Base-by-base conservation (phyloP, 2,888 invertebrate species). In the Chymomyza caudatula region DNA sequence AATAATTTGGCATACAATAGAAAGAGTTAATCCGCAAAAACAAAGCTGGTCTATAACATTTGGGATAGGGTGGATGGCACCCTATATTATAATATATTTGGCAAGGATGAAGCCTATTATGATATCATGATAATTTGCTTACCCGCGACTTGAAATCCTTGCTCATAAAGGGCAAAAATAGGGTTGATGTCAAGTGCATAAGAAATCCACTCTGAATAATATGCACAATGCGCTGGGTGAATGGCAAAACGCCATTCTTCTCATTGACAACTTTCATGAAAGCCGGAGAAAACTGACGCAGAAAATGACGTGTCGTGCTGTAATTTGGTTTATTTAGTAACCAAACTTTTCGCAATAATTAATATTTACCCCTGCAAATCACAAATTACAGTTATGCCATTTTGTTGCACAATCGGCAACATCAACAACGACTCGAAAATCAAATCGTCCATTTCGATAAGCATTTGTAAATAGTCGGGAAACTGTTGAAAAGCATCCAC, bases 391-490 rank as follows among this genome's bases (percentile, higher is more conserved):
- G 88, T 88, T 37, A 89, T 76, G 20, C 89, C 89, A 60, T 79
- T 72, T 59, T 87, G 78, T 63, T 89, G 89, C 1, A 87, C 87
- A n/a, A 74, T 75, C 0, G 89, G 89, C 23, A 89, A 51, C 61
- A 89, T 67, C 49, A 89, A 67, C 23, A 89, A 44, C 0, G 89
- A 87, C 66, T 89, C 89, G 66, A 89, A 87, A 52, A 89, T 79
- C 37, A 89, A 77, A 75, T 89, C 89, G 71, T 89, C 89, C 71
- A 89, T 88, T 77, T 89, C 89, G 37, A 89, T 76, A 4, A 87
- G 76, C 62, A 88, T 86, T 54, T 84, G 73, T 23, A 89, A 71
- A 59, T 86, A 89, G 60, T 88, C 86, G 0, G 88, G 88, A 52
- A 84, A 89, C 56, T 79, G 76, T n/a, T 87, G 79, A 43, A 89